These are phyloP conservation scores for Pyrrhia umbra DNA, from an alignment of 2,888 invertebrate species.

Conservation along the genomic window DNA sequence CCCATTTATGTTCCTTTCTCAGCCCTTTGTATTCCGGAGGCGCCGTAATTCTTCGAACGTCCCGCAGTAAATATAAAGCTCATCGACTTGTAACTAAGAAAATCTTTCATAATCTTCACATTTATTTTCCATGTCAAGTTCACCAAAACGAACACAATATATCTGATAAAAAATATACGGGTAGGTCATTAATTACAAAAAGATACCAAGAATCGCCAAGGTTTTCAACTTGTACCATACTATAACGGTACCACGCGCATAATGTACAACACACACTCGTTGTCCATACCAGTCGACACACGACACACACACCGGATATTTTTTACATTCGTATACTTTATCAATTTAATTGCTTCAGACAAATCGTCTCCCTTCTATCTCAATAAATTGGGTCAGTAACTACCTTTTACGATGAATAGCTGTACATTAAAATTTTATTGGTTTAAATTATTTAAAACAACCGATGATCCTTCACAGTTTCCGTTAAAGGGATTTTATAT, in stretches of 20 bases:
- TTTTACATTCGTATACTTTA: constrained; percentile 47
- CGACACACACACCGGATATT: constrained; percentile 67
- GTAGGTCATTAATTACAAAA: neutral
- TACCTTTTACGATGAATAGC: constrained; percentile 25
- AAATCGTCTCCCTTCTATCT: constrained; percentile 45
- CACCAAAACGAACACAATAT: neutral
- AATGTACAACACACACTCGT: constrained; percentile 61
- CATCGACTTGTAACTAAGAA: too few species aligned
- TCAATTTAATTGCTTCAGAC: constrained; percentile 57
- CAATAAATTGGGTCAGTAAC: constrained; percentile 34
- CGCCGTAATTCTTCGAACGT: too few species aligned
- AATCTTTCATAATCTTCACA: neutral
- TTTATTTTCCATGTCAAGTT: neutral
- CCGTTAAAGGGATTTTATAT: constrained; percentile 38
- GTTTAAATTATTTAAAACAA: constrained; percentile 25
- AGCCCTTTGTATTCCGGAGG: too few species aligned
- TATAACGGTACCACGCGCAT: constrained; percentile 74
- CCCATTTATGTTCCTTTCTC: too few species aligned
- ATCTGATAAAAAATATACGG: neutral
- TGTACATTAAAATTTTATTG: constrained; percentile 27
- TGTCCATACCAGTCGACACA: constrained; percentile 68
- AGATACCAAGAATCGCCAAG: neutral
- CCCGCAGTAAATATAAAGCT: too few species aligned
- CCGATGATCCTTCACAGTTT: constrained; percentile 61
- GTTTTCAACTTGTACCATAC: constrained; percentile 63